Percentiles rank a stretch among this genome's conserved stretches.
These are phyloP conservation scores for Orgyia antiqua DNA, from an alignment of 2,888 invertebrate genomes.

Conservation along the genomic window DNA sequence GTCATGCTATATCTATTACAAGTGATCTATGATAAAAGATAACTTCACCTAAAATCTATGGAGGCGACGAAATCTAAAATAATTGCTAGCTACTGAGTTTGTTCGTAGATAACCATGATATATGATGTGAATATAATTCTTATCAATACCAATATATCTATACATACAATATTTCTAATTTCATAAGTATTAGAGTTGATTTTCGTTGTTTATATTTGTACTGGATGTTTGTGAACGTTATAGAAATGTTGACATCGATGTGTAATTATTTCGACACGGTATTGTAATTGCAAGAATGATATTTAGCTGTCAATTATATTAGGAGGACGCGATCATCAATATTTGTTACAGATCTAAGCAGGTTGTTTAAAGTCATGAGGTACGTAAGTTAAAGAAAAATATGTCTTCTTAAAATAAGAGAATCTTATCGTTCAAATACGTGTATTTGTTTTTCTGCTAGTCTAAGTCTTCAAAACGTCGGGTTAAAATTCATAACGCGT, in stretches of 20 bases:
- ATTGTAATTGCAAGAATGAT: conserved; percentile 35
- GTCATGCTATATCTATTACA: too few species aligned
- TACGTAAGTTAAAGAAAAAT: too few species aligned
- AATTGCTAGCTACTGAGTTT: conserved; percentile 47
- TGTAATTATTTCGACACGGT: conserved; percentile 41
- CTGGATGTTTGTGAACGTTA: conserved; percentile 17
- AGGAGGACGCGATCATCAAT: conserved; percentile 22
- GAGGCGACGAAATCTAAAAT: conserved; percentile 44
- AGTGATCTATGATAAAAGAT: too few species aligned
- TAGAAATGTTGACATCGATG: conserved; percentile 33
- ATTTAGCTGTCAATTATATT: conserved; percentile 35
- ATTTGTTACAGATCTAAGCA: conserved; percentile 5
- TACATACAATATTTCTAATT: background rate
- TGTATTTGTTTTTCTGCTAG: too few species aligned
- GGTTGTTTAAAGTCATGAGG: too few species aligned
- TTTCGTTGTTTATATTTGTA: background rate
- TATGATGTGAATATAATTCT: conserved; percentile 36
- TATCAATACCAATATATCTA: conserved; percentile 21
- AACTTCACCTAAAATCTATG: conserved; percentile 32
- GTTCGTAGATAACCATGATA: conserved; percentile 45
- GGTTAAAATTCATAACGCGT: too few species aligned
- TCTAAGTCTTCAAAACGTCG: too few species aligned
- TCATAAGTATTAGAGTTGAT: background rate
- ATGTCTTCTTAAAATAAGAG: background rate
- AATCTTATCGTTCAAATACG: too few species aligned